phyloP scores from a whole-genome alignment of 2,888 invertebrate species.

The Syritta pipiens region DNA sequence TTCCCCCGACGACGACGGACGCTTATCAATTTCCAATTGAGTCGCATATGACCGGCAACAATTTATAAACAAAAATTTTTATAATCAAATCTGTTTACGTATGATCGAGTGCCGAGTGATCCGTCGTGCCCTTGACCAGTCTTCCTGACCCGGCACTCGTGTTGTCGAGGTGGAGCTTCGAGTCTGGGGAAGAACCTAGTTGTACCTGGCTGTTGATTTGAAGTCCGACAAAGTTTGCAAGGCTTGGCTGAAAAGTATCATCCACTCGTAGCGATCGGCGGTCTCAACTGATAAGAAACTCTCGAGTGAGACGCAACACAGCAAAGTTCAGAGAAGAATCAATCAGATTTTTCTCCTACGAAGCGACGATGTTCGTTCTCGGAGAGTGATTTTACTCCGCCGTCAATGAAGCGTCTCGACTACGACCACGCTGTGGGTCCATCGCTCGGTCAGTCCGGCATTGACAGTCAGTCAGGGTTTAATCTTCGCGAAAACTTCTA shows the following conservation, averaged over 20 bases:
- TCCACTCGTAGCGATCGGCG: not conserved
- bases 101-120: no score
- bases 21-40: no score
- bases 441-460: conserved; percentile 23
- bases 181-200: not conserved
- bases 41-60: no score
- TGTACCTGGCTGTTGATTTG: not conserved
- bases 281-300: not conserved
- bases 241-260: not conserved
- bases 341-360: no score
- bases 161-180: not conserved
- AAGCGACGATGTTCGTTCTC: no score
- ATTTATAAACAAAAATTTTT: no score
- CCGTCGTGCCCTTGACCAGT: not conserved
- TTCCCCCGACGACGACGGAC: no score
- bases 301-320: not conserved
- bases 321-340: no score
- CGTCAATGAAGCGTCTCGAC: no score
- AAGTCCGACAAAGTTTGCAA: not conserved
- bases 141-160: not conserved
- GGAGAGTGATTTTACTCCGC: no score
- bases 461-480: conserved; percentile 60
- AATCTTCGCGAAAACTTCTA: conserved; percentile 54
- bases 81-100: no score
- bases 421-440: not conserved